These are phyloP conservation scores for Alouatta palliata DNA, from an alignment of 2,113 vertebrate species.

Conservation along the genomic window DNA sequence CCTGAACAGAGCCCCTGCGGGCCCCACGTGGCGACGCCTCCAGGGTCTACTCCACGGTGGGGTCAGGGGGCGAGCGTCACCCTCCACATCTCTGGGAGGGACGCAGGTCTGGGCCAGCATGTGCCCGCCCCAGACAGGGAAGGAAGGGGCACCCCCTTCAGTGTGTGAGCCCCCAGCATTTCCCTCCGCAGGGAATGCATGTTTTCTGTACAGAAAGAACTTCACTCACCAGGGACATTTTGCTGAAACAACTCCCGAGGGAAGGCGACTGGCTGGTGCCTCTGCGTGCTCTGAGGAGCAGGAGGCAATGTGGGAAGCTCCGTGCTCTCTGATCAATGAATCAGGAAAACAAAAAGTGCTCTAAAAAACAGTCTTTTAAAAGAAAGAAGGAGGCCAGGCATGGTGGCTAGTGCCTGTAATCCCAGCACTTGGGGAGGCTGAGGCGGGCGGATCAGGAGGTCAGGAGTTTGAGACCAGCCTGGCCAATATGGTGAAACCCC, in stretches of 20 bases:
- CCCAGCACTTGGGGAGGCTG: too few species aligned
- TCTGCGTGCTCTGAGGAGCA: too few species aligned
- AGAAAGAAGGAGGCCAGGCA: not conserved
- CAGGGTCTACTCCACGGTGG: too few species aligned
- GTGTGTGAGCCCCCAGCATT: too few species aligned
- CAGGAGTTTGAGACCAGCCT: too few species aligned
- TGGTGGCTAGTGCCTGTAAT: too few species aligned
- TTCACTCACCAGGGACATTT: not conserved
- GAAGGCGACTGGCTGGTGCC: accelerated
- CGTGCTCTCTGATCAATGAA: not conserved
- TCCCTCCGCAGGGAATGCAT: accelerated
- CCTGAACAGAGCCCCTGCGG: not conserved
- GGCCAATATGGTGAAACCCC: too few species aligned
- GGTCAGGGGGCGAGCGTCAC: too few species aligned
- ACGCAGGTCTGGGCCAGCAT: not conserved
- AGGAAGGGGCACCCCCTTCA: accelerated
- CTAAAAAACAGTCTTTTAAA: not conserved
- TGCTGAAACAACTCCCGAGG: not conserved
- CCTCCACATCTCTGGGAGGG: not conserved
- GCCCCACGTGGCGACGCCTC: accelerated
- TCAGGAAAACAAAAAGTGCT: not conserved
- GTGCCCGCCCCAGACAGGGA: accelerated
- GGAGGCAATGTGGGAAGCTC: accelerated
- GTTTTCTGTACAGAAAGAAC: not conserved
- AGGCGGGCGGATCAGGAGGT: too few species aligned